These are phyloP conservation scores for Monomorium pharaonis DNA, from an alignment of 1,140 invertebrate genomes.

Conservation along the genomic window DNA sequence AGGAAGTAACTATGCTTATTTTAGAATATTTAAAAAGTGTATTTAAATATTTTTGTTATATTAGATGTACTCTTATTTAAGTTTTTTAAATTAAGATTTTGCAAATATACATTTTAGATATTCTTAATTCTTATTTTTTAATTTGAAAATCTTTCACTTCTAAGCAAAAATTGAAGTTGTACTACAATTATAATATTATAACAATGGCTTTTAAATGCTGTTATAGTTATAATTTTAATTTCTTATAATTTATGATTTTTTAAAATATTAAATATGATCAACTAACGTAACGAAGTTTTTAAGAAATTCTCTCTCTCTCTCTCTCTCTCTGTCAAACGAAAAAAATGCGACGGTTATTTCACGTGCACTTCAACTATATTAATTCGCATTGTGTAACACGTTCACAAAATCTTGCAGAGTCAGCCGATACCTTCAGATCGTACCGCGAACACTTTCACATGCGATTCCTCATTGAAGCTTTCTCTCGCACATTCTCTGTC, in stretches of 20 bases:
- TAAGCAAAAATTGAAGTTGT: neutral
- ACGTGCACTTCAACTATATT: neutral
- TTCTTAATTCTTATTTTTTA: neutral
- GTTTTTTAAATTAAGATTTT: neutral
- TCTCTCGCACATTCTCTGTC: slow-evolving; percentile 32
- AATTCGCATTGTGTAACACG: slow-evolving; percentile 22
- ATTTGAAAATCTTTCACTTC: neutral
- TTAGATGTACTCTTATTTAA: neutral
- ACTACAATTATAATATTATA: neutral
- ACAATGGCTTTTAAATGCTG: neutral
- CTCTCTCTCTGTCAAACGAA: too few species aligned
- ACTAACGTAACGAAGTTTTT: neutral
- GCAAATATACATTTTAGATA: neutral
- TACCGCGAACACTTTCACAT: slow-evolving; percentile 50
- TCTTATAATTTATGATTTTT: neutral
- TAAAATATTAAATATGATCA: neutral
- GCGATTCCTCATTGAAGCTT: slow-evolving; percentile 39
- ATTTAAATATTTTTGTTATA: neutral
- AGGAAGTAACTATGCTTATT: neutral
- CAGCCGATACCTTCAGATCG: slow-evolving; percentile 19
- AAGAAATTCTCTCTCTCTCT: neutral
- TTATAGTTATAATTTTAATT: neutral
- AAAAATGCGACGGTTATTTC: neutral
- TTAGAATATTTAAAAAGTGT: neutral
- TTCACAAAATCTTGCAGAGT: slow-evolving; percentile 40